These are phyloP conservation scores for Xestia rhomboidea DNA, from an alignment of 2,888 invertebrate species.

Conservation along the genomic window DNA sequence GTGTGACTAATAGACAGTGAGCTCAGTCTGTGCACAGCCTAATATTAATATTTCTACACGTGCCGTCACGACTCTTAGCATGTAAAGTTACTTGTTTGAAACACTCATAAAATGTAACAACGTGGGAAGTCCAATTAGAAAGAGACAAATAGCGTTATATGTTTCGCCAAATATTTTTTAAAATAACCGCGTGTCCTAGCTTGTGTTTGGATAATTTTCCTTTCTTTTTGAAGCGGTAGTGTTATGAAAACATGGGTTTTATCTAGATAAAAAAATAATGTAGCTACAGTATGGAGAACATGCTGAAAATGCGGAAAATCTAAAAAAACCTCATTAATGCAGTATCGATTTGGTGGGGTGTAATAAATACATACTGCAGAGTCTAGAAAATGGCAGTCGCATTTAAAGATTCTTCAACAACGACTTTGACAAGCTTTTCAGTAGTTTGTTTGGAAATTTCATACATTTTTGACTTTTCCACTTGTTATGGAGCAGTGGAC, in stretches of 20 bases:
- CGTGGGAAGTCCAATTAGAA: conserved; percentile 35
- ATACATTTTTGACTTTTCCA: neutral
- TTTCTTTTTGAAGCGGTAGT: neutral
- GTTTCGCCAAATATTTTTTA: conserved; percentile 10
- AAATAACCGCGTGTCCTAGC: neutral
- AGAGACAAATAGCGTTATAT: neutral
- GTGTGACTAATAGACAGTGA: neutral
- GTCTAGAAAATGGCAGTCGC: neutral
- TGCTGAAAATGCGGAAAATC: neutral
- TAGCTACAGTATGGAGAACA: no score
- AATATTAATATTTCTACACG: neutral
- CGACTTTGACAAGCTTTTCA: no score
- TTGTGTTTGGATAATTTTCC: neutral
- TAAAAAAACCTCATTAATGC: neutral
- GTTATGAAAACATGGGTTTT: neutral
- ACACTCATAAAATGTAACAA: neutral
- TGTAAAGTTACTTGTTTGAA: neutral
- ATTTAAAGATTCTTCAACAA: neutral
- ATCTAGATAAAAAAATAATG: neutral
- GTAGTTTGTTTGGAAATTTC: no score
- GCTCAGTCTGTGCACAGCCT: neutral
- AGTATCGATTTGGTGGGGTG: neutral
- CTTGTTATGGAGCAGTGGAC: no score
- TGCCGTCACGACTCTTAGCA: neutral
- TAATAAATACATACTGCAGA: neutral